Base-by-base conservation (phyloP, 2,888 invertebrate genomes). In the Limnephilus rhombicus region DNA sequence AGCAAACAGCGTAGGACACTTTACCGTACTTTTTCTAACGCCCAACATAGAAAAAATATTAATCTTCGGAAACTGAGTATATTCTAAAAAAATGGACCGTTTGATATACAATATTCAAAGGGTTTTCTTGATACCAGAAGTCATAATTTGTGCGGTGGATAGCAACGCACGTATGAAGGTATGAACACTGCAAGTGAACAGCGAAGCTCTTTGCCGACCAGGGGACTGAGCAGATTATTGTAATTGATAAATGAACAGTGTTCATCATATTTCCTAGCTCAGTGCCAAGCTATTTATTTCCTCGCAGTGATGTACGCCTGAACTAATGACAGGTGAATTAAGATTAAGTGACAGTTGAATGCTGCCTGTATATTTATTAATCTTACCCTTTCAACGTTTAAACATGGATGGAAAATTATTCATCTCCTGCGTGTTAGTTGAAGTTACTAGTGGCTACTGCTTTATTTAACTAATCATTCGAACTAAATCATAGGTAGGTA, bases 181-280 rank as follows among this genome's bases (percentile, higher is more conserved):
- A 90, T 45, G 31, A 37, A 31, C 83, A 37, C 31, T 31, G 68
- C 68, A 89, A 90, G 82, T 45, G 29, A 90, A 83, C 9, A 18
- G 24, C 49, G 7, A 4, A n/a, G 24, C 24, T 68, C 68, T 68
- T 5, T 68, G 24, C 68, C 24, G 24, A 89, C 37, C 11, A 18
- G 49, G 68, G 68, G 68, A 68, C 68, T 24, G 68, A 68, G 68
- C 37, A 81, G 81, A 80, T 82, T 37, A 90, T 83, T 68, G 87
- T 90, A 82, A 90, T 37, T 85, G 90, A 90, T 90, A 90, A 90
- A 90, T 90, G 90, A 34, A n/a, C 53, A 68, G 85, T 31, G 53
- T 37, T 85, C 90, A 68, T 90, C 90, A 85, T 90, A 85, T 90
- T 41, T 15, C 18, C 68, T 53, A 34, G 68, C 18, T 41, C n/a